Evolutionary conservation across 92 coral and sea anemone genomes (phyloP).

Genomic region (Plumapathes pennacea): DNA sequence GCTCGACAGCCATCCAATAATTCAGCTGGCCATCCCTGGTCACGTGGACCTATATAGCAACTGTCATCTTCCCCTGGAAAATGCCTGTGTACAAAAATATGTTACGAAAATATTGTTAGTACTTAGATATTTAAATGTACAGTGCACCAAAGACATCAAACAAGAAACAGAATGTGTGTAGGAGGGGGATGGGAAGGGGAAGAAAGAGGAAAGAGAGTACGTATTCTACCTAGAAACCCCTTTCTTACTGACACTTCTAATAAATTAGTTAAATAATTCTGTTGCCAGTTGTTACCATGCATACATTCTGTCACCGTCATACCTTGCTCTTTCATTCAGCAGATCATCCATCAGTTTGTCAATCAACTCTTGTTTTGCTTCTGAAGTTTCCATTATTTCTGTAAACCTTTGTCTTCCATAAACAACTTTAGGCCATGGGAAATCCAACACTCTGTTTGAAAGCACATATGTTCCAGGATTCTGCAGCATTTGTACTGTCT

Average conservation of each 20-base stretch:
- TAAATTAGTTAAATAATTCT: too few relatives aligned
- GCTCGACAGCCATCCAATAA: constrained; percentile 63
- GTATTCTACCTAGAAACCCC: too few relatives aligned
- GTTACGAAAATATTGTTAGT: too few relatives aligned
- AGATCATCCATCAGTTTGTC: constrained; percentile 60
- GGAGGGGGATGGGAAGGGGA: too few relatives aligned
- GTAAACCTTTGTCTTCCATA: constrained; percentile 75
- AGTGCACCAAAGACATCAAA: too few relatives aligned
- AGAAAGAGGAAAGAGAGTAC: too few relatives aligned
- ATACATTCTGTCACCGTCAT: too few relatives aligned
- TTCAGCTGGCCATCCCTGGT: constrained; percentile 22
- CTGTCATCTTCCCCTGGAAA: constrained; percentile 76
- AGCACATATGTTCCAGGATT: constrained; percentile 76
- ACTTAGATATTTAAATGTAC: too few relatives aligned
- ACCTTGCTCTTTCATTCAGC: constrained; percentile 75
- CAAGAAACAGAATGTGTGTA: too few relatives aligned
- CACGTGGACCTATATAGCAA: constrained; percentile 65
- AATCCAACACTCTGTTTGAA: constrained; percentile 75
- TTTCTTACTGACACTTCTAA: too few relatives aligned
- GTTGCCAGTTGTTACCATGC: too few relatives aligned
- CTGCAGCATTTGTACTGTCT: constrained; percentile 43
- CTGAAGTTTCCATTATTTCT: constrained; percentile 41
- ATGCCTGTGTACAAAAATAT: too few relatives aligned
- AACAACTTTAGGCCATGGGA: constrained; percentile 86
- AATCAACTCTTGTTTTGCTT: constrained; percentile 49